phyloP scores from a whole-genome alignment of 2,888 invertebrate species.

The Antitype chi region DNA sequence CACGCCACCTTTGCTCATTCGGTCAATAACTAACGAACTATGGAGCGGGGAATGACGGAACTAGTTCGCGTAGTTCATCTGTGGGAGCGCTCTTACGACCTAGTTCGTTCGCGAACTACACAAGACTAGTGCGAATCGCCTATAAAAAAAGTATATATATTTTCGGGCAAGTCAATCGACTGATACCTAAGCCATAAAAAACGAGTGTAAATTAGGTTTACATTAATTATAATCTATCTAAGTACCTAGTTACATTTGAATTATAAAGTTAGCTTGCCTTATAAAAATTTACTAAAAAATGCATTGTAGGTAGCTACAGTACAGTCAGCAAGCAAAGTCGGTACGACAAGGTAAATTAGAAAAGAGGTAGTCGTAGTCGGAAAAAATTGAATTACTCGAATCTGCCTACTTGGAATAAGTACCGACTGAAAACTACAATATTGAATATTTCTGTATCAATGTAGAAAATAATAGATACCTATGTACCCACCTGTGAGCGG shows the following conservation, averaged over 20 bases:
- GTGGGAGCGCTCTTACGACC: too few relatives aligned
- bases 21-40: too few relatives aligned
- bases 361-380: not conserved
- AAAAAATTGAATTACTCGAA: not conserved
- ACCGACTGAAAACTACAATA: not conserved
- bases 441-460: not conserved
- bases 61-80: too few relatives aligned
- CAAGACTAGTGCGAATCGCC: too few relatives aligned
- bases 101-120: too few relatives aligned
- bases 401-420: not conserved
- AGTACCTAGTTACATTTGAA: too few relatives aligned
- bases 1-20: too few relatives aligned
- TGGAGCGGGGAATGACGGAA: too few relatives aligned
- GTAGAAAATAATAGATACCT: not conserved
- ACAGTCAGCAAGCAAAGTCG: not conserved
- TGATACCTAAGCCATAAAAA: not conserved
- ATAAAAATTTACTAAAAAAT: not conserved
- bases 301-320: too few relatives aligned
- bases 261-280: not conserved
- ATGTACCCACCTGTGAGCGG: constrained; percentile 76
- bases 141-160: too few relatives aligned
- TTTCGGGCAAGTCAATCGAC: too few relatives aligned
- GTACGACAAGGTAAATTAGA: not conserved
- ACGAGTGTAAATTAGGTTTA: not conserved
- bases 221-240: too few relatives aligned